Conservation (phyloP, 1,140 invertebrate species). For the Ostrea denselamellosa region DNA sequence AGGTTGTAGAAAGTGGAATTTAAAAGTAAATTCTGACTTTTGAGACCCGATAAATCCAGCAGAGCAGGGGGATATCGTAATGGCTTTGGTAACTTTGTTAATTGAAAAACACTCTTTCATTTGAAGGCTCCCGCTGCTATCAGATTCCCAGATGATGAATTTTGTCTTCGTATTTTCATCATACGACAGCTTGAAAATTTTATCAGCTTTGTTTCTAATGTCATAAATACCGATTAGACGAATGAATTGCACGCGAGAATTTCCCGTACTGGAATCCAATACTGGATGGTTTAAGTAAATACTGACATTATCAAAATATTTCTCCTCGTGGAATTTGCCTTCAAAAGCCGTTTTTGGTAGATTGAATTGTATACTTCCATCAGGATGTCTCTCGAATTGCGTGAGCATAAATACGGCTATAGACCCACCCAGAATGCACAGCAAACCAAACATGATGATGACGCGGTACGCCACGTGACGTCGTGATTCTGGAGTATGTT, state of each 20-base stretch:
- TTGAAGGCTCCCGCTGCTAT: conserved; percentile 41
- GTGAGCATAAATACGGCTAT: conserved; percentile 69
- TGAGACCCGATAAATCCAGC: conserved; percentile 8
- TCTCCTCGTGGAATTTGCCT: conserved; percentile 66
- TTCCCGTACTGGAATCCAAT: conserved; percentile 53
- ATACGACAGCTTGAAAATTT: conserved; percentile 60
- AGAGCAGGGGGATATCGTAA: conserved; percentile 45
- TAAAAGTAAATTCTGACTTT: conserved; percentile 55
- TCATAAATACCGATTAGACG: conserved; percentile 63
- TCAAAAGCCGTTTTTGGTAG: conserved; percentile 64
- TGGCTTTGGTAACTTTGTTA: conserved; percentile 1
- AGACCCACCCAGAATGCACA: conserved; percentile 61
- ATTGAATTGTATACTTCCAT: conserved; percentile 66
- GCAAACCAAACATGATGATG: conserved; percentile 69
- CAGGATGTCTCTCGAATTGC: conserved; percentile 62
- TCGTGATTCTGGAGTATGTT: conserved; percentile 53
- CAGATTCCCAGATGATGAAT: conserved; percentile 60
- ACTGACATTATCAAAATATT: conserved; percentile 71
- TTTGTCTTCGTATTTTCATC: conserved; percentile 54
- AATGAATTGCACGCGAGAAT: conserved; percentile 58
- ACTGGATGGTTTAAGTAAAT: conserved; percentile 65
- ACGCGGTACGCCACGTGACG: conserved; percentile 63
- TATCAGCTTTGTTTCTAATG: conserved; percentile 57
- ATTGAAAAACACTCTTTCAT: conserved; percentile 63
- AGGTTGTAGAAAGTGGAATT: conserved; percentile 61